phyloP scores from a whole-genome alignment of 2,797 vertebrate species.

The Buphagus erythrorhynchus region DNA sequence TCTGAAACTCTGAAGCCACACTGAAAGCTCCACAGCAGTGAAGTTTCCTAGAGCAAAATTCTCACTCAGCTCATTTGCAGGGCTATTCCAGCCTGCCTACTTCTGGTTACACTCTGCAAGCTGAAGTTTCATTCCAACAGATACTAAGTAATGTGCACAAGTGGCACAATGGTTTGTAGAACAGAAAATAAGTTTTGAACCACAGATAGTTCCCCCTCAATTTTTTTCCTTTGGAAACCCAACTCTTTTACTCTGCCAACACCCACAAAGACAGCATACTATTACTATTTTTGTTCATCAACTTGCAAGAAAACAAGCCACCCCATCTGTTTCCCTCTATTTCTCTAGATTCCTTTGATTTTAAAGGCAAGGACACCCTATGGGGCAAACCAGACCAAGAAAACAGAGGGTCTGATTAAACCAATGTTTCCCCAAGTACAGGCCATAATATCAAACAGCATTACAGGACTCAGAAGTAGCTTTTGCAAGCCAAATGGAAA shows the following conservation, averaged over 20 bases:
- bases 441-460: neutral
- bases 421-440: neutral
- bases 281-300: constrained; percentile 20
- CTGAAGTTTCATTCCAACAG: neutral
- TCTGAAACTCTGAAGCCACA: neutral
- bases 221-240: neutral
- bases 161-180: neutral
- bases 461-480: neutral
- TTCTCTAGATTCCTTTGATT: neutral
- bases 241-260: neutral
- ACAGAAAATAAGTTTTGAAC: constrained; percentile 28
- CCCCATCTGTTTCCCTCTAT: neutral
- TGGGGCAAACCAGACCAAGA: neutral
- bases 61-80: neutral
- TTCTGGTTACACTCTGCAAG: neutral
- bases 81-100: neutral
- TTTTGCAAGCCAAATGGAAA: constrained; percentile 26
- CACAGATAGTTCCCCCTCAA: neutral
- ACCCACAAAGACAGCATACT: constrained; percentile 1
- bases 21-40: neutral
- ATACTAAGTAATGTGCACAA: neutral
- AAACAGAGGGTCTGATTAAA: constrained; percentile 1
- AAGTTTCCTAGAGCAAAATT: neutral
- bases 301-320: constrained; percentile 9
- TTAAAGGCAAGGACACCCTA: neutral